These are phyloP conservation scores for Mesochorus sp. DNA, from an alignment of 2,888 invertebrate species.

Conservation along the genomic window DNA sequence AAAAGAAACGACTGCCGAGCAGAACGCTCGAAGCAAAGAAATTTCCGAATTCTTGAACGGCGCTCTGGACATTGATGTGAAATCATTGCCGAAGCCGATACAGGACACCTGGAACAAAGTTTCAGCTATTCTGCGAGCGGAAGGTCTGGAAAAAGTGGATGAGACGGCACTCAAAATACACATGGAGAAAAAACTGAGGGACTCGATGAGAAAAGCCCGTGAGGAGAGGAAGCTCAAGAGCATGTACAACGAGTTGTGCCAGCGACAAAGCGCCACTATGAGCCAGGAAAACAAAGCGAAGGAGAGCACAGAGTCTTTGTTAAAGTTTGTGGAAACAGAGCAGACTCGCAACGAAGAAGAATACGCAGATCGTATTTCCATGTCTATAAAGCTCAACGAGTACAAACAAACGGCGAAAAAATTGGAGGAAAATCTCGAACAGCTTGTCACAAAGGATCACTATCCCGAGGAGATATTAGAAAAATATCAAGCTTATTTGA, in stretches of 20 bases:
- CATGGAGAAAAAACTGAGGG: constrained; percentile 66
- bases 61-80: constrained; percentile 70
- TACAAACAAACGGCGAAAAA: constrained; percentile 71
- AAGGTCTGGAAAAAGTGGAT: constrained; percentile 71
- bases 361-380: constrained; percentile 66
- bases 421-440: constrained; percentile 68
- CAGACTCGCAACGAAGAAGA: constrained; percentile 65
- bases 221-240: constrained; percentile 70
- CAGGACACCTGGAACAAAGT: constrained; percentile 71
- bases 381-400: constrained; percentile 71
- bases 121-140: constrained; percentile 68
- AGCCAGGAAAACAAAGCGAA: constrained; percentile 67
- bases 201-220: constrained; percentile 65
- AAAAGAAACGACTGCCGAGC: constrained; percentile 73
- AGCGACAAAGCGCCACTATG: constrained; percentile 67
- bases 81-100: constrained; percentile 68
- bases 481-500: constrained; percentile 70
- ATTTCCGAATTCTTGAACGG: constrained; percentile 67
- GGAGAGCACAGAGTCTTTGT: constrained; percentile 65
- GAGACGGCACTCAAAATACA: constrained; percentile 66
- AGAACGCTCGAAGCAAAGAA: constrained; percentile 68
- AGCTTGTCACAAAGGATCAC: constrained; percentile 68
- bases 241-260: constrained; percentile 68
- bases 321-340: constrained; percentile 58
- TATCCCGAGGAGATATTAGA: constrained; percentile 69